Evolutionary conservation across 2,797 vertebrate species (phyloP).

Genomic region (Lepus townsendii): DNA sequence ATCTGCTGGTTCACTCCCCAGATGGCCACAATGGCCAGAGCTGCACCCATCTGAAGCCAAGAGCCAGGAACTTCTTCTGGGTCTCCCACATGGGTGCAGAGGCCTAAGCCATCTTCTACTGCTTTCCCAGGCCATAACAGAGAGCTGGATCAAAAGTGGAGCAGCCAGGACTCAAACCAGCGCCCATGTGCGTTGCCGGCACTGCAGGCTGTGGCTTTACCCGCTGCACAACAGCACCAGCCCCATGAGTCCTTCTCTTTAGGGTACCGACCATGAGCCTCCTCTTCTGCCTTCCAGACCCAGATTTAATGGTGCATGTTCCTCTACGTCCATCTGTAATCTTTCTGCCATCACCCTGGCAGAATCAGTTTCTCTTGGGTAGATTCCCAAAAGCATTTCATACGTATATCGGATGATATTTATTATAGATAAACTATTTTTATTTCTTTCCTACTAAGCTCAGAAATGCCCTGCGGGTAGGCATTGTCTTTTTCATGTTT

Average conservation of each 20-base stretch:
- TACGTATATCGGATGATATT: slow-evolving; percentile 57
- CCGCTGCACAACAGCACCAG: too few species aligned
- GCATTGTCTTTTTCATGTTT: slow-evolving; percentile 68
- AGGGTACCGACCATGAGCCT: not conserved
- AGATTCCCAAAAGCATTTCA: slow-evolving; percentile 49
- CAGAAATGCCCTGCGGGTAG: slow-evolving; percentile 60
- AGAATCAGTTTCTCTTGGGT: slow-evolving; percentile 43
- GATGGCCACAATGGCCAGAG: too few species aligned
- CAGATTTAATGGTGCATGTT: not conserved
- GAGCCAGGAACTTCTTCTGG: too few species aligned
- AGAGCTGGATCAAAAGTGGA: too few species aligned
- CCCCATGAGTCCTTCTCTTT: not conserved
- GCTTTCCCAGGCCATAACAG: too few species aligned
- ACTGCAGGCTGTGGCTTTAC: too few species aligned
- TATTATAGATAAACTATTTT: slow-evolving; percentile 58
- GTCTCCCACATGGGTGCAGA: too few species aligned
- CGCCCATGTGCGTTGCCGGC: too few species aligned
- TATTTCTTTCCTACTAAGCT: slow-evolving; percentile 63
- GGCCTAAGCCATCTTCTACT: too few species aligned
- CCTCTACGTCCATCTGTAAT: not conserved
- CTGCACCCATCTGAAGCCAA: too few species aligned
- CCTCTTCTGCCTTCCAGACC: not conserved
- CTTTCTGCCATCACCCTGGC: slow-evolving; percentile 42
- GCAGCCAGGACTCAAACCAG: too few species aligned
- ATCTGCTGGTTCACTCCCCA: too few species aligned